phyloP scores from a whole-genome alignment of 2,113 vertebrate species.

The Carlito syrichta region DNA sequence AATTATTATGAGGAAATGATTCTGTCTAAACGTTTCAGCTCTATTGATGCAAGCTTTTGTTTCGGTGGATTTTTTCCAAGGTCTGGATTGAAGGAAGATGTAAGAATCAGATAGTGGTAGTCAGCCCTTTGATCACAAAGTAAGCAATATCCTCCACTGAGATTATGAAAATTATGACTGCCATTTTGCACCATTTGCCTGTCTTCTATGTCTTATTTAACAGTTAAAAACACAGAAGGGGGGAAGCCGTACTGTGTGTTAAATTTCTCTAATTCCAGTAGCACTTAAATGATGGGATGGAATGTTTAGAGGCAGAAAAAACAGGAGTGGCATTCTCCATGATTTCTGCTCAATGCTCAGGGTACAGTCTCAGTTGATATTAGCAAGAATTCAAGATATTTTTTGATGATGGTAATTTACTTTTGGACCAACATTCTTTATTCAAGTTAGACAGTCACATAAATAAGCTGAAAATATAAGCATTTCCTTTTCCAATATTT shows the following conservation, averaged over 20 bases:
- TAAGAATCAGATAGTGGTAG: background rate
- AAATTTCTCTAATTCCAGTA: background rate
- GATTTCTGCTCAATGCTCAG: background rate
- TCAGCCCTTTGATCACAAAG: background rate
- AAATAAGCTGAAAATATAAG: background rate
- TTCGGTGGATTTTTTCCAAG: background rate
- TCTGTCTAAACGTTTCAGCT: background rate
- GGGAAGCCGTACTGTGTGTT: background rate
- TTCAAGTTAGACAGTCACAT: background rate
- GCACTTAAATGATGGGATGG: background rate
- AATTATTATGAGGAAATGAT: background rate
- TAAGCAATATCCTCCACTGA: background rate
- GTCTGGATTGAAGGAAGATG: background rate
- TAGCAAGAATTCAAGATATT: background rate
- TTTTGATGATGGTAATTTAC: background rate
- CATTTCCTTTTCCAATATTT: background rate
- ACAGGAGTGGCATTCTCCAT: background rate
- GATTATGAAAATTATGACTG: background rate
- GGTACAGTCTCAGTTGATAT: background rate
- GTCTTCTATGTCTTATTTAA: background rate
- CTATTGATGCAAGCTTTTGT: background rate
- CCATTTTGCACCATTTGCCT: background rate
- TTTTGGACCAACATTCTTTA: background rate
- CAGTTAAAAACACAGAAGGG: background rate
- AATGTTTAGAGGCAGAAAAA: background rate